Evolutionary conservation across 2,888 invertebrate species (phyloP).

Genomic region (Oxyteleia sp.): DNA sequence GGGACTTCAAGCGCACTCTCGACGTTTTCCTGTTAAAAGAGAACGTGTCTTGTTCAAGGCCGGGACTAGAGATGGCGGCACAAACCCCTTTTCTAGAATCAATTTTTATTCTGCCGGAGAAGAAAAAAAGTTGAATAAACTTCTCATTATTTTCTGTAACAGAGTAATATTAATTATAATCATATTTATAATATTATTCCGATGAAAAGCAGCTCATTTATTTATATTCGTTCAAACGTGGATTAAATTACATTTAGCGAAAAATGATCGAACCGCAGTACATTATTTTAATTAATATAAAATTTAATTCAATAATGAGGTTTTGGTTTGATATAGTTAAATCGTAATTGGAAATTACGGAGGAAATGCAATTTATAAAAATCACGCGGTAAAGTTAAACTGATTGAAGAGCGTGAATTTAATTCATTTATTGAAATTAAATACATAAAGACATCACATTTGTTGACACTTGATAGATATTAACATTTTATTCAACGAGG

Average conservation of each 20-base stretch:
- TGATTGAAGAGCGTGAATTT: constrained; percentile 15
- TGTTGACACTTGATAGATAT: constrained; percentile 12
- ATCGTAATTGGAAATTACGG: constrained; percentile 23
- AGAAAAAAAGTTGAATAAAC: constrained; percentile 14
- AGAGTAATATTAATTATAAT: background rate
- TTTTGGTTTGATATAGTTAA: constrained; percentile 11
- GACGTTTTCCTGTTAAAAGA: constrained; percentile 61
- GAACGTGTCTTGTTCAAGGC: constrained; percentile 75
- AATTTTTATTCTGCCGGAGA: constrained; percentile 56
- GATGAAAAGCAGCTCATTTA: background rate
- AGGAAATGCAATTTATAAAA: constrained; percentile 19
- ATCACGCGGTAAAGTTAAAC: constrained; percentile 1
- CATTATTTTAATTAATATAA: constrained; percentile 21
- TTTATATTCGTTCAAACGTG: background rate
- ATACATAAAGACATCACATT: constrained; percentile 12
- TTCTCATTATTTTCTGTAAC: background rate
- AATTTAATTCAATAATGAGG: constrained; percentile 27
- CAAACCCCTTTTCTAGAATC: constrained; percentile 73
- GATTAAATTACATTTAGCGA: background rate
- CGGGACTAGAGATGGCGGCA: constrained; percentile 83
- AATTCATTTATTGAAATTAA: constrained; percentile 31
- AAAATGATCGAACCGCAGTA: background rate
- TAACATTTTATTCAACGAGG: constrained; percentile 2
- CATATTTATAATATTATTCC: background rate
- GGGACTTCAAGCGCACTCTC: constrained; percentile 71